Conservation (phyloP, 2,797 vertebrate species). For the Odontamblyopus rebecca region DNA sequence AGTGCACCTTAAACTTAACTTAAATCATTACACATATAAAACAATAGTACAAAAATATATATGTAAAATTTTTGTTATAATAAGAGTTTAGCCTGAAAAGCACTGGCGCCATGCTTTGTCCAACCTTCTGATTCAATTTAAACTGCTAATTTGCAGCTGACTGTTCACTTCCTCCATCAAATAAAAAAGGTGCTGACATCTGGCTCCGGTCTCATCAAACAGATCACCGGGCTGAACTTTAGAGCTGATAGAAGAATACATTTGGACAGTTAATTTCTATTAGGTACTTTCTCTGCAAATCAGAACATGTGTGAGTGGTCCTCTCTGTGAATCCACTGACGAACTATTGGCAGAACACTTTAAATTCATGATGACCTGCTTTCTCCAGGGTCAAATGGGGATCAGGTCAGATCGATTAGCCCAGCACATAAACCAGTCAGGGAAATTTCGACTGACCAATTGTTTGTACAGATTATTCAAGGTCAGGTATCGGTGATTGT, state of each 20-base stretch:
- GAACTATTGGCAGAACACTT: not conserved
- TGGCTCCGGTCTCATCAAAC: conserved; percentile 25
- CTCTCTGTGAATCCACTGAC: too few species aligned
- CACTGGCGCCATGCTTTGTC: not conserved
- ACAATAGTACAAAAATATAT: not conserved
- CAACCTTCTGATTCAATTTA: conserved; percentile 32
- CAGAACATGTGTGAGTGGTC: not conserved
- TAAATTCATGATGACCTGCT: conserved; percentile 38
- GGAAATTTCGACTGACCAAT: not conserved
- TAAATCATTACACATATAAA: too few species aligned
- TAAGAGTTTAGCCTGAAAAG: not conserved
- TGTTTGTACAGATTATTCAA: not conserved
- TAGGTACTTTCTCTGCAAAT: not conserved
- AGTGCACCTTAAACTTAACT: too few species aligned
- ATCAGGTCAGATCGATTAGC: conserved; percentile 4
- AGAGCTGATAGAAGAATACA: conserved; percentile 24
- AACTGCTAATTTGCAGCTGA: conserved; percentile 22
- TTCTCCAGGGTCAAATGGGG: conserved; percentile 29
- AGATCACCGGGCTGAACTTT: conserved; percentile 14
- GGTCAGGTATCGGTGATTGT: not conserved
- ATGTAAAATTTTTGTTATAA: not conserved
- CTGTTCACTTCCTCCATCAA: conserved; percentile 26
- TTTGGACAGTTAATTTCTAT: conserved; percentile 11
- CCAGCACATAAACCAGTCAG: not conserved
- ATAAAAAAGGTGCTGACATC: conserved; percentile 52